Percentiles rank a stretch among this genome's conserved stretches.
These are phyloP conservation scores for Pristionchus maxplancki DNA, from an alignment of 2,888 invertebrate genomes.

Conservation along the genomic window DNA sequence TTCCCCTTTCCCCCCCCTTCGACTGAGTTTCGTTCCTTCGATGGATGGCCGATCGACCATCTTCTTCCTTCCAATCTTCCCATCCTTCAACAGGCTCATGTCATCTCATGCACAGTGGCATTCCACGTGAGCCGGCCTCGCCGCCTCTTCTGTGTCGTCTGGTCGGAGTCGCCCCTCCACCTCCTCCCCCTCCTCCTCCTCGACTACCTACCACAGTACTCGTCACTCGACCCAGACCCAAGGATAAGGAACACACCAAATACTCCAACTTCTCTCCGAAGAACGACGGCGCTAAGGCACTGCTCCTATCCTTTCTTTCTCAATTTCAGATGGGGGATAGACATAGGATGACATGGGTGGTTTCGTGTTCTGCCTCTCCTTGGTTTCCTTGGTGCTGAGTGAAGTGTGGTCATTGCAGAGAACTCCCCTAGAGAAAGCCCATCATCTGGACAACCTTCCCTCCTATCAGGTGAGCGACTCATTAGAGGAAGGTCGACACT, in stretches of 20 bases:
- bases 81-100: conserved; percentile 11
- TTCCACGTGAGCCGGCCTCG: conserved; percentile 55
- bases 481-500: conserved; percentile 4
- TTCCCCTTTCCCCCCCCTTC: not conserved
- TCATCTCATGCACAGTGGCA: conserved; percentile 27
- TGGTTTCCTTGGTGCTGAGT: conserved; percentile 27
- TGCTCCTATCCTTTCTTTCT: not conserved
- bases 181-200: conserved; percentile 62
- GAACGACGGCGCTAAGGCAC: conserved; percentile 42
- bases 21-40: conserved; percentile 37
- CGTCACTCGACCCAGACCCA: conserved; percentile 48
- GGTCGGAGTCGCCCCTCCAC: conserved; percentile 65
- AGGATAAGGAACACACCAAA: conserved; percentile 27
- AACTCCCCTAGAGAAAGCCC: conserved; percentile 76
- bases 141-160: conserved; percentile 69
- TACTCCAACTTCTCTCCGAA: conserved; percentile 52
- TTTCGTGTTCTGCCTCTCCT: conserved; percentile 2
- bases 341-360: not conserved
- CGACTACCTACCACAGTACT: conserved; percentile 62
- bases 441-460: conserved; percentile 77
- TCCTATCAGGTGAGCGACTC: conserved; percentile 74
- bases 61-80: not conserved
- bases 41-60: conserved; percentile 21
- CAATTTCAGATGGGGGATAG: not conserved
- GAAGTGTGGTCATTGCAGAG: conserved; percentile 70